Evolutionary conservation across 2,888 invertebrate genomes (phyloP).

Genomic region (Vannuccia rotundouncinata): DNA sequence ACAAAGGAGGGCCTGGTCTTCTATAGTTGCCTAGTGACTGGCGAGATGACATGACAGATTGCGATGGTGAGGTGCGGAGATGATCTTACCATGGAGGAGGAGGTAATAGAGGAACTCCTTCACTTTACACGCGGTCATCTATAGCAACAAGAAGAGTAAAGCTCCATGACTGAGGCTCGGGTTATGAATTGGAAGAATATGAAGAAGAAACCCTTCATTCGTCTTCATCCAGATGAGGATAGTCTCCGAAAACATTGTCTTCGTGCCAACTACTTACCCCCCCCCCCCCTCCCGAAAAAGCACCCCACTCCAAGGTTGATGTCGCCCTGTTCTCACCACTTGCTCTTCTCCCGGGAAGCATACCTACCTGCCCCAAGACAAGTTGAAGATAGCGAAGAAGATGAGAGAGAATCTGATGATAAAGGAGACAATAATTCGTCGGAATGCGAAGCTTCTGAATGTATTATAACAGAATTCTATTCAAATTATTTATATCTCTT

Average conservation of each 20-base stretch:
- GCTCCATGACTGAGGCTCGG: constrained; percentile 3
- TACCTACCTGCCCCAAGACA: neutral
- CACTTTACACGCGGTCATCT: neutral
- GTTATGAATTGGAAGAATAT: neutral
- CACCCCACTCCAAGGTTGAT: neutral
- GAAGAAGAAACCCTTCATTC: constrained; percentile 16
- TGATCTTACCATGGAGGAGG: neutral
- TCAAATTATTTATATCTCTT: constrained; percentile 1
- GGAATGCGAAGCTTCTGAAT: constrained; percentile 20
- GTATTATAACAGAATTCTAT: neutral
- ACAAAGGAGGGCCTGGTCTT: constrained; percentile 1
- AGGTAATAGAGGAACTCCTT: neutral
- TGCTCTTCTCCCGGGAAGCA: neutral
- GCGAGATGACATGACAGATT: constrained; percentile 13
- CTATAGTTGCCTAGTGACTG: constrained; percentile 5
- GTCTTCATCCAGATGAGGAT: constrained; percentile 20
- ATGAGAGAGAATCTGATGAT: constrained; percentile 15
- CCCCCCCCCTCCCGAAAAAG: neutral
- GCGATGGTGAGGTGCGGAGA: neutral
- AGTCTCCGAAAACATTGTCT: constrained; percentile 15
- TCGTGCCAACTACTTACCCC: neutral
- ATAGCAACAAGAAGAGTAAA: constrained; percentile 20
- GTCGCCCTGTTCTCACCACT: neutral
- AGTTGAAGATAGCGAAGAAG: constrained; percentile 19
- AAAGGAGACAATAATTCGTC: constrained; percentile 13